phyloP scores from a whole-genome alignment of 2,113 vertebrate genomes.

The Clarias magur region DNA sequence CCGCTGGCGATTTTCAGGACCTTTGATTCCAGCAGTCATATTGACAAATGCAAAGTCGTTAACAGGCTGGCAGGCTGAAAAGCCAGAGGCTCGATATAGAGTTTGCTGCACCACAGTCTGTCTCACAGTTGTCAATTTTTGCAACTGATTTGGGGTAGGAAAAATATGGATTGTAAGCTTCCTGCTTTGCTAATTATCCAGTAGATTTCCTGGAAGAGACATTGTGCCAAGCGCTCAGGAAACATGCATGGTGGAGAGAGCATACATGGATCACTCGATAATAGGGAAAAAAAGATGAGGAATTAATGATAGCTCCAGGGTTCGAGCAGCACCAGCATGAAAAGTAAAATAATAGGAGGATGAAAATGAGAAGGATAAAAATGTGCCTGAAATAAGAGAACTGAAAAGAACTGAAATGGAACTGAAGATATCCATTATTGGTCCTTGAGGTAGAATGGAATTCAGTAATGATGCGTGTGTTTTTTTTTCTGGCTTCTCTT shows the following conservation, averaged over 20 bases:
- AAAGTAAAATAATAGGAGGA: not conserved
- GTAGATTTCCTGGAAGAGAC: slow-evolving; percentile 14
- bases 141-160: not conserved
- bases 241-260: not conserved
- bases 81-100: not conserved
- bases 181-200: slow-evolving; percentile 17
- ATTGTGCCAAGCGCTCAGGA: not conserved
- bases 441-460: not conserved
- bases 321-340: slow-evolving; percentile 12
- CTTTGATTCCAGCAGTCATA: not conserved
- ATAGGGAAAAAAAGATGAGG: not conserved
- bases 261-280: not conserved
- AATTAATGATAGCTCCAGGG: not conserved
- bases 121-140: not conserved
- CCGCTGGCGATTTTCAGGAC: not conserved
- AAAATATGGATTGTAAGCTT: slow-evolving; percentile 14
- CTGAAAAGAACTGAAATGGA: no score
- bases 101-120: not conserved
- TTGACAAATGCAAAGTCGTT: not conserved
- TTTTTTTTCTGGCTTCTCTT: not conserved
- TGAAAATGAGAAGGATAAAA: not conserved
- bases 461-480: not conserved
- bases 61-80: slow-evolving; percentile 6
- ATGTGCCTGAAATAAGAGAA: not conserved
- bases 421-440: not conserved